Conservation (phyloP, 1,140 invertebrate genomes). For the Zaprionus nigranus region DNA sequence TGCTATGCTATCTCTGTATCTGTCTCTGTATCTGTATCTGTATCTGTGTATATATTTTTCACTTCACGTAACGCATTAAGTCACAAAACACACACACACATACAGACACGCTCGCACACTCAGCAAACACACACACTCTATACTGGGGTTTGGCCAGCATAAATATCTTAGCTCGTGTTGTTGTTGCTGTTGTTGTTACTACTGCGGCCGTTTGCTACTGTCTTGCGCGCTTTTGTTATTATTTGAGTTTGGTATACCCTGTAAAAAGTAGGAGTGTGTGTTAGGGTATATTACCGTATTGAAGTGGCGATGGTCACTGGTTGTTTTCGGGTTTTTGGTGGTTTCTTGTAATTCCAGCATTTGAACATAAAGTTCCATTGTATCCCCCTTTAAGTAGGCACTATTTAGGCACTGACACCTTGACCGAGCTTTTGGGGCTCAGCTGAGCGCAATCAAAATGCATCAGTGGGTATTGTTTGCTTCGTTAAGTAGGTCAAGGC, state of each 20-base stretch:
- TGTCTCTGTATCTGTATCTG: constrained; percentile 14
- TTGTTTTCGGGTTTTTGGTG: too few relatives aligned
- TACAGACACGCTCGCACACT: constrained; percentile 4
- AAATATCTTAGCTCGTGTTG: constrained; percentile 32
- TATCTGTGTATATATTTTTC: constrained; percentile 43
- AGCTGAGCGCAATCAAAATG: too few relatives aligned
- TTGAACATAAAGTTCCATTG: too few relatives aligned
- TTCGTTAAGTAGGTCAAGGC: too few relatives aligned
- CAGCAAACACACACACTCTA: constrained; percentile 10
- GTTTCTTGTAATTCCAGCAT: too few relatives aligned
- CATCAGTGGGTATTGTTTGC: too few relatives aligned
- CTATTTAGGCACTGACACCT: too few relatives aligned
- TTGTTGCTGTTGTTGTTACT: constrained; percentile 32
- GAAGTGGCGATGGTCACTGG: too few relatives aligned
- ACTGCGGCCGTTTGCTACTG: constrained; percentile 54
- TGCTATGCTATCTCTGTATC: constrained; percentile 16
- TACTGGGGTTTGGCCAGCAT: constrained; percentile 31
- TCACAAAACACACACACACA: constrained; percentile 15
- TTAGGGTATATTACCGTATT: background rate
- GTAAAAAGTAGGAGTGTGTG: background rate
- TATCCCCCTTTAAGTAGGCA: too few relatives aligned
- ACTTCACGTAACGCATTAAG: constrained; percentile 67
- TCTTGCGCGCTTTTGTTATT: constrained; percentile 76
- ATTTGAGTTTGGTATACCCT: constrained; percentile 71
- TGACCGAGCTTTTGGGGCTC: too few relatives aligned